phyloP scores from a whole-genome alignment of 2,888 invertebrate genomes.

The Epsilonema sp. region DNA sequence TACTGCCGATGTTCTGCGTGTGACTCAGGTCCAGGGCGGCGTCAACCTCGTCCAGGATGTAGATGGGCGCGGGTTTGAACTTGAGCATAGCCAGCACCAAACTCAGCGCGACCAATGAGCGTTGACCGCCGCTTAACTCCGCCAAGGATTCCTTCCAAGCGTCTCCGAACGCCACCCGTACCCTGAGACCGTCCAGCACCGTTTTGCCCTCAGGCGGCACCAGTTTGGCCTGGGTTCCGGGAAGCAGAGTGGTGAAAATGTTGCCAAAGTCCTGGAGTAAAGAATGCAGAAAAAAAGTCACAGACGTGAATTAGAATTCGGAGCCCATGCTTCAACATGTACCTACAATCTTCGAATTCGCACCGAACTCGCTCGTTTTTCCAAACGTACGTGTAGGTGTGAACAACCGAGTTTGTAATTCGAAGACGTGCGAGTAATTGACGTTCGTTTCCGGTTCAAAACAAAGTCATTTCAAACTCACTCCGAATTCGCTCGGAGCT shows the following conservation, averaged over 20 bases:
- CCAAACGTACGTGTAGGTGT: too few species aligned
- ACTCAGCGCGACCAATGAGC: conserved; percentile 73
- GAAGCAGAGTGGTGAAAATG: conserved; percentile 72
- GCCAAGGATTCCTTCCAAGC: conserved; percentile 86
- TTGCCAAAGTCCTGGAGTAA: conserved; percentile 59
- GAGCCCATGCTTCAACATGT: too few species aligned
- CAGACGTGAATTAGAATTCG: too few species aligned
- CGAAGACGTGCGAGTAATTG: too few species aligned
- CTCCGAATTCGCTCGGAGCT: conserved; percentile 47
- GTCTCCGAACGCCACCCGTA: conserved; percentile 71
- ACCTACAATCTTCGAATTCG: too few species aligned
- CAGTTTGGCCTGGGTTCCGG: conserved; percentile 71
- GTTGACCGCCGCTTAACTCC: conserved; percentile 73
- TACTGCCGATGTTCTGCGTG: conserved; percentile 91
- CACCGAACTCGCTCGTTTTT: too few species aligned
- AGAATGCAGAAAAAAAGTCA: too few species aligned
- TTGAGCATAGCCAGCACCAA: conserved; percentile 83
- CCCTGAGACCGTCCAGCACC: conserved; percentile 68
- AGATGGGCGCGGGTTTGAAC: conserved; percentile 91
- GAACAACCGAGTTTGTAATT: too few species aligned
- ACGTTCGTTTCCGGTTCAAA: too few species aligned
- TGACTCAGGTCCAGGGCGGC: conserved; percentile 92
- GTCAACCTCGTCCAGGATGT: conserved; percentile 96
- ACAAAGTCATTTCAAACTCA: conserved; percentile 55
- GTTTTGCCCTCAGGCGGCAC: conserved; percentile 48